A percentile compares a stretch with the other conserved stretches of the same genome.
Evolutionary conservation across 1,140 invertebrate species (phyloP).

Genomic region (Eumaeus atala): DNA sequence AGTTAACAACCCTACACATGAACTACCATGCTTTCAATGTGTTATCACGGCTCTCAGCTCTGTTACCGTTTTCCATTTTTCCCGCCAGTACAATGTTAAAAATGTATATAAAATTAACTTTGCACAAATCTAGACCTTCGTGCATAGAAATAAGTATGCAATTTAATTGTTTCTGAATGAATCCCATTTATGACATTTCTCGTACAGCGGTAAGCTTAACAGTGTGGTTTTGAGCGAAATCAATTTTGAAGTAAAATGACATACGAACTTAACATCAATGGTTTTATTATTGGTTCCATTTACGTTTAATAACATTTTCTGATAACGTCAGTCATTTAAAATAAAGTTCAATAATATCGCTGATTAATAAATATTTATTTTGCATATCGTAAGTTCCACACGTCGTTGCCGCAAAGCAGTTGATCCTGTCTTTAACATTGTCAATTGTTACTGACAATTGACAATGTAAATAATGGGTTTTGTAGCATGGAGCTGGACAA

Average conservation of each 20-base stretch:
- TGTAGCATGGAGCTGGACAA: no score
- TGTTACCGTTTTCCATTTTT: slow-evolving; percentile 70
- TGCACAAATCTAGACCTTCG: slow-evolving; percentile 23
- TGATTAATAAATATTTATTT: slow-evolving; percentile 2
- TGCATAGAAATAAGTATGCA: neutral
- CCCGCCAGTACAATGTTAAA: slow-evolving; percentile 36
- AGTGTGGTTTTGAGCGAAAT: slow-evolving; percentile 66
- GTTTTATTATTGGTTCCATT: slow-evolving; percentile 45
- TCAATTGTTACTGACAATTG: no score
- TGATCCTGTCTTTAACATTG: no score
- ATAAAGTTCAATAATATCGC: slow-evolving; percentile 7
- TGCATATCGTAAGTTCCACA: neutral
- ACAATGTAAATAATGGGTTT: no score
- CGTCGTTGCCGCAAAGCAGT: neutral
- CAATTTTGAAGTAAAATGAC: slow-evolving; percentile 53
- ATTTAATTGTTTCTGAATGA: neutral
- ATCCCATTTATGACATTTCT: slow-evolving; percentile 7
- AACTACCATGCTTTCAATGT: slow-evolving; percentile 57
- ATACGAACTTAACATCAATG: slow-evolving; percentile 53
- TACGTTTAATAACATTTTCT: slow-evolving; percentile 6
- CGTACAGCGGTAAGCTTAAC: slow-evolving; percentile 33
- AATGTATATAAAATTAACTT: slow-evolving; percentile 22
- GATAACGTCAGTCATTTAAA: slow-evolving; percentile 9
- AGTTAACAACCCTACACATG: slow-evolving; percentile 36
- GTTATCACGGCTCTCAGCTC: slow-evolving; percentile 68